Conservation (phyloP, 2,888 invertebrate species). For the Eugnorisma glareosa region DNA sequence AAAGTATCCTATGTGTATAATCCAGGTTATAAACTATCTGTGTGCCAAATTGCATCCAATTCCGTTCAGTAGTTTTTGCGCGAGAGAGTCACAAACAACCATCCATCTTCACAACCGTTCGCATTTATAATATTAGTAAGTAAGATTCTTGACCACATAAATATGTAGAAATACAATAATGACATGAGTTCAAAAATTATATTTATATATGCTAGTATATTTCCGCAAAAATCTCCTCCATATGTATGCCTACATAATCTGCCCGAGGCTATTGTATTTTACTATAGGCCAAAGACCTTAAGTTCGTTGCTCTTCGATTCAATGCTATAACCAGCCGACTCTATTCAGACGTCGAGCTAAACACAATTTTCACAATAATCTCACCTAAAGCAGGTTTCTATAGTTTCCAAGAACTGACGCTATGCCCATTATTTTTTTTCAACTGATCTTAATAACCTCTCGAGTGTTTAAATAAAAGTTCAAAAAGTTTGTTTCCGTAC, state of each 20-base stretch:
- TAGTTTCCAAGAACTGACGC: background rate
- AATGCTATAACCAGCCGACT: background rate
- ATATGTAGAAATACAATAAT: background rate
- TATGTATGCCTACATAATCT: background rate
- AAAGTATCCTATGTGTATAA: too few relatives aligned
- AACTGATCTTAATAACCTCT: too few relatives aligned
- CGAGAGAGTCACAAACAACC: too few relatives aligned
- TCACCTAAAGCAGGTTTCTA: background rate
- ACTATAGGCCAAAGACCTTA: background rate
- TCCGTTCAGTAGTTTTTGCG: too few relatives aligned
- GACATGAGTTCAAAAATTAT: background rate
- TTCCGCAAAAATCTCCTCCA: background rate
- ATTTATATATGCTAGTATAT: background rate
- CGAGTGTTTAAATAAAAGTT: too few relatives aligned
- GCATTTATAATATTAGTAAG: too few relatives aligned
- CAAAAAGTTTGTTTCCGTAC: too few relatives aligned
- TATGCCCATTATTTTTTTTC: too few relatives aligned
- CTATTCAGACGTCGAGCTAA: constrained; percentile 6
- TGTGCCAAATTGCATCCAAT: too few relatives aligned
- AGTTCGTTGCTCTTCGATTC: constrained; percentile 14
- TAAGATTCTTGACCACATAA: background rate
- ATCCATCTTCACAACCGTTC: too few relatives aligned
- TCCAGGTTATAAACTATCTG: too few relatives aligned
- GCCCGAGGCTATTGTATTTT: background rate
- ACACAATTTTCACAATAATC: constrained; percentile 10